Evolutionary conservation across 2,113 vertebrate genomes (phyloP).

Genomic region (Oncorhynchus masou): DNA sequence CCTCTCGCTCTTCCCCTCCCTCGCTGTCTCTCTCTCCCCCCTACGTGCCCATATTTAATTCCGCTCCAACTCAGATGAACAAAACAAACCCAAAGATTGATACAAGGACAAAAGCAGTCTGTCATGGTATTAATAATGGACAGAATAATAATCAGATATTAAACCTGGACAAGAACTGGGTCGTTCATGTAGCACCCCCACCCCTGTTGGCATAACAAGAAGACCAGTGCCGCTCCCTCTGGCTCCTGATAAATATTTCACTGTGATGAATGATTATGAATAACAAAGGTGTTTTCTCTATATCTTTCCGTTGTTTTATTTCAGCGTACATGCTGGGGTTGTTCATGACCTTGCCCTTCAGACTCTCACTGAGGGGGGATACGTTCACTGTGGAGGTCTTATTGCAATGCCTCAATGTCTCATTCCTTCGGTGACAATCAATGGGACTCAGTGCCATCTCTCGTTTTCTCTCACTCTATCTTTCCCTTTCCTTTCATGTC

Average conservation of each 20-base stretch:
- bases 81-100: not conserved
- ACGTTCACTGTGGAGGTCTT: not conserved
- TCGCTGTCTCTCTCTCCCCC: not conserved
- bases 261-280: no score
- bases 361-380: not conserved
- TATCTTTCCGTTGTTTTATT: no score
- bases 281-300: no score
- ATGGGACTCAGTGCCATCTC: not conserved
- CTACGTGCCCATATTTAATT: constrained; percentile 29
- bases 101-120: not conserved
- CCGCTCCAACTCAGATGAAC: constrained; percentile 9
- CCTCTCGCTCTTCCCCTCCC: not conserved
- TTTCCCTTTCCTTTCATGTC: not conserved
- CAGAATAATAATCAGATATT: constrained; percentile 18
- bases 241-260: not conserved
- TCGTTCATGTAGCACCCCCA: not conserved
- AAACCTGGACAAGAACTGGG: not conserved
- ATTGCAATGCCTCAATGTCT: not conserved
- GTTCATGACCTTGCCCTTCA: not conserved
- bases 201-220: not conserved
- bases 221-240: not conserved
- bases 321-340: not conserved
- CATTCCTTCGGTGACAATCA: not conserved
- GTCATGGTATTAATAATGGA: not conserved
- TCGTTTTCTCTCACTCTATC: not conserved